phyloP scores from a whole-genome alignment of 2,113 vertebrate species.

The Rhineura floridana region DNA sequence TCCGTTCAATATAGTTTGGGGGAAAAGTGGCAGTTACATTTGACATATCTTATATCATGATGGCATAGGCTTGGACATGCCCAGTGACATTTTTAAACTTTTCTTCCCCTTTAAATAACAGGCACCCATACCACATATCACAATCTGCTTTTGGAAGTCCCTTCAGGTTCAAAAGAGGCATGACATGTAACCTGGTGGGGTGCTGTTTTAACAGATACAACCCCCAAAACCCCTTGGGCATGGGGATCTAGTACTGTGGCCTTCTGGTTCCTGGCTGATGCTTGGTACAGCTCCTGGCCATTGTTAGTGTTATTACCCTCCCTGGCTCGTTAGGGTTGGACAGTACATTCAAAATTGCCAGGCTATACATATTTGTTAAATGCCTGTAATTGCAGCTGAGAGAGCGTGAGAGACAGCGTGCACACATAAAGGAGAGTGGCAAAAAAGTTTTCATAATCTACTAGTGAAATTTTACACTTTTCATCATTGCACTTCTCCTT shows the following conservation, averaged over 20 bases:
- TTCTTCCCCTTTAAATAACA: background rate
- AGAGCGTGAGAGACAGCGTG: too few relatives aligned
- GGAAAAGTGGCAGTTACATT: background rate
- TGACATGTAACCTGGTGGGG: background rate
- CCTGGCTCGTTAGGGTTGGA: constrained; percentile 6
- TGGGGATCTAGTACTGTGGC: background rate
- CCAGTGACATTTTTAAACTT: background rate
- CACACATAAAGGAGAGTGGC: too few relatives aligned
- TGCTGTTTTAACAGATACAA: background rate
- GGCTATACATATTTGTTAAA: background rate
- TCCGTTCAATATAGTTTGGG: background rate
- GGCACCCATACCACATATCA: background rate
- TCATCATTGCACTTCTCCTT: too few relatives aligned
- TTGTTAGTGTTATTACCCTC: constrained; percentile 26
- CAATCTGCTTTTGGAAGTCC: background rate
- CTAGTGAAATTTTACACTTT: too few relatives aligned
- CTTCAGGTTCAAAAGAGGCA: background rate
- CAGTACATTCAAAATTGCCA: background rate
- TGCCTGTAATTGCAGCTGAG: too few relatives aligned
- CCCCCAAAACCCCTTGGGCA: background rate
- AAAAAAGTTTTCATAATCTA: too few relatives aligned
- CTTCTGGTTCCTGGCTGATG: background rate
- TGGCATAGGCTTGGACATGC: background rate
- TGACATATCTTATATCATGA: background rate
- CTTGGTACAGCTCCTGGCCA: background rate